These are phyloP conservation scores for Holothuria leucospilota DNA, from an alignment of 53 echinoderm and acorn worm species.

Conservation along the genomic window DNA sequence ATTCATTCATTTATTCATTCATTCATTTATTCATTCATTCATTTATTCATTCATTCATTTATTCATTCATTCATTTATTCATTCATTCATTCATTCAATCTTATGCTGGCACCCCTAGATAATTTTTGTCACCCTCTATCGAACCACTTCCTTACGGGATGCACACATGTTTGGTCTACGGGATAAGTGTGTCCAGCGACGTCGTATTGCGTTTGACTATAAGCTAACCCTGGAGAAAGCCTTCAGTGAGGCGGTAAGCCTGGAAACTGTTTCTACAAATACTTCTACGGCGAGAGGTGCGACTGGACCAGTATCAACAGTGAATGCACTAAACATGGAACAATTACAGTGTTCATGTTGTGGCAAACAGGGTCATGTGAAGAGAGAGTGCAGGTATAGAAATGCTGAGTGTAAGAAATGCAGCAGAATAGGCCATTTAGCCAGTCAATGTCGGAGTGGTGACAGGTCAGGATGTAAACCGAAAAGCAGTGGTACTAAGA, in stretches of 20 bases:
- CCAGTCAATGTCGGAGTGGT: neutral
- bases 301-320: conserved; percentile 12
- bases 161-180: neutral
- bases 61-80: no score
- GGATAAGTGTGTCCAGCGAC: conserved; percentile 9
- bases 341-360: neutral
- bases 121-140: no score
- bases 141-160: no score
- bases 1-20: no score
- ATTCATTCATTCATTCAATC: no score
- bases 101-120: no score
- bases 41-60: no score
- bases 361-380: no score
- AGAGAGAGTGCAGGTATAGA: neutral
- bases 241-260: conserved; percentile 3
- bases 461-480: neutral
- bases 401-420: neutral
- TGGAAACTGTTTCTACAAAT: conserved; percentile 7
- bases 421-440: neutral
- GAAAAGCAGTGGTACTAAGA: neutral
- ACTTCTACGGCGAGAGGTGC: conserved; percentile 2
- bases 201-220: neutral
- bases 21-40: no score
- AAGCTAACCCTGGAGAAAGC: conserved; percentile 26
- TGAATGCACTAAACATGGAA: conserved; percentile 6